phyloP scores from a whole-genome alignment of 2,888 invertebrate genomes.

The Mimachlamys varia region DNA sequence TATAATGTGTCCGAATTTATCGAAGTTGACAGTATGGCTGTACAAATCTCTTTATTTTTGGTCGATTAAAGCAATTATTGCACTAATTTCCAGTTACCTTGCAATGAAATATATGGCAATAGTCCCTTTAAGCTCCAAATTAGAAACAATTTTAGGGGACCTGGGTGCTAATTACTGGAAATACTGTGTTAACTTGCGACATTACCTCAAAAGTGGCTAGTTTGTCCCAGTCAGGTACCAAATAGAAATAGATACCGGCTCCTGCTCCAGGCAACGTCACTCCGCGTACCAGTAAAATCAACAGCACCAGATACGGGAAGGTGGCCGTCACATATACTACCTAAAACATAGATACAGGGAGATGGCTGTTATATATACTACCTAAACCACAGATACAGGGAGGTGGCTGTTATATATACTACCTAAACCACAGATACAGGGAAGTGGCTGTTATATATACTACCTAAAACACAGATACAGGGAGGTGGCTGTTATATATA shows the following conservation, averaged over 20 bases:
- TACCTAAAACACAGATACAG: not conserved
- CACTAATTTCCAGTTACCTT: too few species aligned
- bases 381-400: not conserved
- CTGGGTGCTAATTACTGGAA: too few species aligned
- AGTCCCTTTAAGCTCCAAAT: too few species aligned
- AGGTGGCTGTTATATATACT: not conserved
- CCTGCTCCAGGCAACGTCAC: slow-evolving; percentile 71
- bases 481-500: not conserved
- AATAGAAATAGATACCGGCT: slow-evolving; percentile 70
- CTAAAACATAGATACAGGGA: slow-evolving; percentile 52
- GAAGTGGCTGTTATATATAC: not conserved
- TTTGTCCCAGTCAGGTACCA: slow-evolving; percentile 69
- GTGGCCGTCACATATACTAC: slow-evolving; percentile 75
- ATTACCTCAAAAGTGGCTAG: slow-evolving; percentile 59
- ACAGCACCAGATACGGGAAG: slow-evolving; percentile 66
- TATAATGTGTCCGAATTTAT: too few species aligned
- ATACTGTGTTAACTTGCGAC: too few species aligned
- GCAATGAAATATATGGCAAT: too few species aligned
- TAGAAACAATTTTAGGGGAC: too few species aligned
- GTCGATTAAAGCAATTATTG: too few species aligned
- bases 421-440: not conserved
- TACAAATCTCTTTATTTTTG: too few species aligned
- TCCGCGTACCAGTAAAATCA: slow-evolving; percentile 66
- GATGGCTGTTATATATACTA: not conserved
- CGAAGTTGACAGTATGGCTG: too few species aligned